Evolutionary conservation across 2,888 invertebrate genomes (phyloP), one percentile per base, ranked within the genome.

Genomic region (Gymnosoma rotundatum): DNA sequence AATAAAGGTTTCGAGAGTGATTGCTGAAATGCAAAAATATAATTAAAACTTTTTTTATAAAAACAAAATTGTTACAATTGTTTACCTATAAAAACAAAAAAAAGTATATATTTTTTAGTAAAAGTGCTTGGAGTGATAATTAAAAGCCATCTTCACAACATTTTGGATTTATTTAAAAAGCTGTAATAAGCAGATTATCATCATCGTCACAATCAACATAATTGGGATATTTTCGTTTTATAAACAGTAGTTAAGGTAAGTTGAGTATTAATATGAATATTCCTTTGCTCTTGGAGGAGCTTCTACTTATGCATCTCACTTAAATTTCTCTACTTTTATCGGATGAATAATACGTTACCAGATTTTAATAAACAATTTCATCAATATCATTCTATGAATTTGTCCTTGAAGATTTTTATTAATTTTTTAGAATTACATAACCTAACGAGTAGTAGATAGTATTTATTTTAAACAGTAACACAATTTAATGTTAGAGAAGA

Each of bases 61-160:
- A 42, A 42, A 21, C 20, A 5, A 48, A 72, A 42, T 64, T 78
- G 78, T 78, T 70, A 70, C 45, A 78, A 78, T 78, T 78, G 78
- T 78, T 78, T 78, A 78, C 61, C 45, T 80, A 74, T 58, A 63
- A 61, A 12, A 63, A 54, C 61, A 38, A 38, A 48, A 50, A 58
- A 4, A 36, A 21, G 58, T n/a, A n/a, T n/a, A 45, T 25, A 42
- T 63, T 25, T 25, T 25, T 38, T 21, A 18, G 21, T 36, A 58
- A 63, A 48, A 82, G 64, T 66, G 61, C 50, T 48, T 63, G 67
- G 67, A 61, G 36, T 45, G 36, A 16, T 18, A 63, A 48, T 25
- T 54, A 10, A 8, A 45, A 70, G 54, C 25, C 2, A 25, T 36
- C 25, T 54, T 16, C 36, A 52, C 42, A 66, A 63, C 16, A 48